phyloP scores from a whole-genome alignment of 2,888 invertebrate species.

The Germaria angustata region DNA sequence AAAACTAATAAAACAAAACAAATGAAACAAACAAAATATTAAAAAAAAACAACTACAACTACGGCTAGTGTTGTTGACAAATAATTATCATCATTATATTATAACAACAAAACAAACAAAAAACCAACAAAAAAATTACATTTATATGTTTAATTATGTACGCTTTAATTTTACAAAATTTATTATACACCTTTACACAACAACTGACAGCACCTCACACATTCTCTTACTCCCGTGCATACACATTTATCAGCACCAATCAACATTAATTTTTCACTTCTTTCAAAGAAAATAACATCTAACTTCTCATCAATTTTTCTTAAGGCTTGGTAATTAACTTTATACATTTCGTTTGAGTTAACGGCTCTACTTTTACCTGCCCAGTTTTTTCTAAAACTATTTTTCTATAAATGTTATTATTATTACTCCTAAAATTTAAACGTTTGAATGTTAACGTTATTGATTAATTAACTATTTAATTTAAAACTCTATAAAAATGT shows the following conservation, averaged over 20 bases:
- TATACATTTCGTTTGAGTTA: constrained; percentile 14
- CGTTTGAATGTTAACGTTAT: constrained; percentile 51
- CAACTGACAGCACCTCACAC: constrained; percentile 16
- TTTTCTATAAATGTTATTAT: constrained; percentile 15
- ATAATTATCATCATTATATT: constrained; percentile 69
- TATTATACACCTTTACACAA: constrained; percentile 58
- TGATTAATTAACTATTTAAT: constrained; percentile 42
- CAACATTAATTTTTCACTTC: constrained; percentile 2
- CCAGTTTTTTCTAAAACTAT: constrained; percentile 36
- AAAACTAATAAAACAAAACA: constrained; percentile 9
- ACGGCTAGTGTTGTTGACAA: constrained; percentile 70
- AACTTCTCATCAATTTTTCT: not conserved
- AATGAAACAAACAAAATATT: not conserved
- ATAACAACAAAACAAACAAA: constrained; percentile 62
- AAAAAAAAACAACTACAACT: constrained; percentile 44
- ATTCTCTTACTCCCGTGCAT: constrained; percentile 5
- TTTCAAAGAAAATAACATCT: not conserved
- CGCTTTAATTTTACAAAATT: constrained; percentile 64
- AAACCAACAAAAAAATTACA: constrained; percentile 49
- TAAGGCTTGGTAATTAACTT: constrained; percentile 9
- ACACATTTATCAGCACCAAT: constrained; percentile 14
- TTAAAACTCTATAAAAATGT: constrained; percentile 19
- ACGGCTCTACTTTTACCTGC: constrained; percentile 50
- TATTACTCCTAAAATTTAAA: constrained; percentile 33
- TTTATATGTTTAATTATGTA: constrained; percentile 56